Conservation (phyloP, 2,888 invertebrate species). For the Synergus japonicus region DNA sequence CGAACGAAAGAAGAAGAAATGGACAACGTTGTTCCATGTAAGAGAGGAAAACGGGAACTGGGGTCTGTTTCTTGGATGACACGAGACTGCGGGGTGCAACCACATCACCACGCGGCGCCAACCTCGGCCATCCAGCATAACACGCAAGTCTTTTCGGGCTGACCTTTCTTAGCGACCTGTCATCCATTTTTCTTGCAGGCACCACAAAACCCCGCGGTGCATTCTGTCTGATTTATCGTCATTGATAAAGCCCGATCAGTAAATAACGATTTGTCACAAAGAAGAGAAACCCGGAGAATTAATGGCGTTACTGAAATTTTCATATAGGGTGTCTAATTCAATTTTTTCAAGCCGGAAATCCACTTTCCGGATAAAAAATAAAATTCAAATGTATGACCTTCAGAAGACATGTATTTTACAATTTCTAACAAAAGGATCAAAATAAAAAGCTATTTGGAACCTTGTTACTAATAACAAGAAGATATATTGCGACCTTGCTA, state of each 20-base stretch:
- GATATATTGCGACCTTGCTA: no score
- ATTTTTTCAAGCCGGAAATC: no score
- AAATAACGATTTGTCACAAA: background rate
- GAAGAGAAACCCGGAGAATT: background rate
- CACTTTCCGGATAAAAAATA: no score
- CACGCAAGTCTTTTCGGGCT: conserved; percentile 57
- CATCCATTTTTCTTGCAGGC: conserved; percentile 21
- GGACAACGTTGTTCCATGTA: conserved; percentile 46
- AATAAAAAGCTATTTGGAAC: no score
- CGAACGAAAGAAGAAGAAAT: conserved; percentile 21
- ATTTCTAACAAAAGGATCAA: no score
- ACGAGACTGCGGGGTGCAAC: conserved; percentile 57
- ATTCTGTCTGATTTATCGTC: conserved; percentile 5
- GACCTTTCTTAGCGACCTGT: conserved; percentile 45
- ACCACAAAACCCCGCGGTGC: background rate
- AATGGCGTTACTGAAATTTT: background rate
- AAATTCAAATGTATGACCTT: no score
- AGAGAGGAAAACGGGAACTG: conserved; percentile 55
- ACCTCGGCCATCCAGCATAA: conserved; percentile 54
- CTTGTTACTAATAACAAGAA: no score
- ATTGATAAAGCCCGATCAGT: background rate
- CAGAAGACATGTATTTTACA: no score
- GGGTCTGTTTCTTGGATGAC: conserved; percentile 55
- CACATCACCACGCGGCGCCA: conserved; percentile 51
- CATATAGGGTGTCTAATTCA: background rate